Base-by-base conservation (phyloP, 1,140 invertebrate species). In the Schlechtendalia chinensis region DNA sequence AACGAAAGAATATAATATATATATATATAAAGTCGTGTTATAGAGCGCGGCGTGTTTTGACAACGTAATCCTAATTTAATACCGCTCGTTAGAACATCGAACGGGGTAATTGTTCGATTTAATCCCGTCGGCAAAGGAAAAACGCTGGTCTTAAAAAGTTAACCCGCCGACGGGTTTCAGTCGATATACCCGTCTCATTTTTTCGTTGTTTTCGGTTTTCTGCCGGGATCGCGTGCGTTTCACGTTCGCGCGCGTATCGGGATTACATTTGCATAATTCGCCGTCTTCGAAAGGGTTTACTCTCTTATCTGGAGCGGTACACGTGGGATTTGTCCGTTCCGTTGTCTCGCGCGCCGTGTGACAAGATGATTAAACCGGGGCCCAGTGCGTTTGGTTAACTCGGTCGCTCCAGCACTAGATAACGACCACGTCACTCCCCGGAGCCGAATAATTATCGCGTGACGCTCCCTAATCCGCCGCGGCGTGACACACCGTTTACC, bases 301-400 rank as follows among this genome's bases (percentile, higher is more conserved):
- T 72, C 69, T 72, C 69, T 72, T 72, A 72, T 72, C 69, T 72
- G 69, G 69, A 47, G 24, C 69, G 24, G 69, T 72, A 72, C 69
- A 72, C 69, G 69, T 72, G 69, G 69, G 69, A 72, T 72, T 72
- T 54, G 67, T 67, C 67, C 67, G 67, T 71, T 71, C 69, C 50
- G 50, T 54, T 54, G 69, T 72, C 47, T 53, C 22, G 17, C 47
- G 24, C 69, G n/a, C n/a, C n/a, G n/a, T 24, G 69, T 72, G 69
- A 72, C 69, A 72, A 72, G 47, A 72, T 54, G 69, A 72, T 72
- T 72, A 72, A 72, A 54, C 69, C 14, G 17, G 32, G 3, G 32
- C 32, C 32, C 32, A 8, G 32, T 39, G 32, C 8, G 32, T 39
- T 39, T 39, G 8, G 32, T 8, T 39, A 39, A 39, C 8, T 39